Percentiles rank a stretch among this genome's conserved stretches.
phyloP scores from a whole-genome alignment of 2,113 vertebrate genomes.

The Apus apus region DNA sequence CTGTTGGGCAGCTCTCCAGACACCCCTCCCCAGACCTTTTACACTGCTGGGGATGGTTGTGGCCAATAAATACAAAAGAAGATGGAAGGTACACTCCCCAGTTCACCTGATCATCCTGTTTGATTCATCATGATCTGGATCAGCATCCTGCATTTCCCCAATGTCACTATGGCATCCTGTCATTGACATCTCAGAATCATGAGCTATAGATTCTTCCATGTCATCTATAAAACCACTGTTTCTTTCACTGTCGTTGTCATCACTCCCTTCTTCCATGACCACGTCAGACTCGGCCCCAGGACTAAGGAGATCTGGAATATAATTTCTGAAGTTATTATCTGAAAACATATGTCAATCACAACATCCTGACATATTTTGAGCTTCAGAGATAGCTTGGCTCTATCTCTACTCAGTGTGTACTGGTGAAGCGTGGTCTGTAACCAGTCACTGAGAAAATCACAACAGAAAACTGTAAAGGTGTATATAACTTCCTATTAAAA shows the following conservation, averaged over 20 bases:
- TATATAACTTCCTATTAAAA: not conserved
- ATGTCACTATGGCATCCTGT: slow-evolving; percentile 80
- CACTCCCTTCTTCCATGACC: slow-evolving; percentile 91
- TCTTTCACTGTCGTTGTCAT: slow-evolving; percentile 89
- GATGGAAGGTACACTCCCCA: not conserved
- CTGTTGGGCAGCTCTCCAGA: too few species aligned
- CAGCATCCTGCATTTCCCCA: slow-evolving; percentile 87
- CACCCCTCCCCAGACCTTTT: too few species aligned
- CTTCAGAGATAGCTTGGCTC: not conserved
- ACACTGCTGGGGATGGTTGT: too few species aligned
- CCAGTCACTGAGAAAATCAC: not conserved
- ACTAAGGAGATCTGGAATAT: slow-evolving; percentile 88
- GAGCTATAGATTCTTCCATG: slow-evolving; percentile 86
- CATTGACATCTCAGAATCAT: slow-evolving; percentile 82
- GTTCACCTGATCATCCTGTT: slow-evolving; percentile 91
- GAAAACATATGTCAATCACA: not conserved
- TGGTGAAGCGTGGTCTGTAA: not conserved
- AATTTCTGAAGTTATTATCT: not conserved
- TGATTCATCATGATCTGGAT: slow-evolving; percentile 86
- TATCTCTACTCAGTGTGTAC: not conserved
- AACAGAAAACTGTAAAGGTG: not conserved
- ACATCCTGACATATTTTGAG: not conserved
- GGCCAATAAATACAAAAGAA: not conserved
- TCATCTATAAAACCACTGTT: slow-evolving; percentile 87
- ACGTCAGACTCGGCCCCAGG: slow-evolving; percentile 90